Evolutionary conservation across 35 echinoderm and acorn worm genomes (phyloP), one percentile per base, ranked within the genome.

Genomic region (Apostichopus californicus): DNA sequence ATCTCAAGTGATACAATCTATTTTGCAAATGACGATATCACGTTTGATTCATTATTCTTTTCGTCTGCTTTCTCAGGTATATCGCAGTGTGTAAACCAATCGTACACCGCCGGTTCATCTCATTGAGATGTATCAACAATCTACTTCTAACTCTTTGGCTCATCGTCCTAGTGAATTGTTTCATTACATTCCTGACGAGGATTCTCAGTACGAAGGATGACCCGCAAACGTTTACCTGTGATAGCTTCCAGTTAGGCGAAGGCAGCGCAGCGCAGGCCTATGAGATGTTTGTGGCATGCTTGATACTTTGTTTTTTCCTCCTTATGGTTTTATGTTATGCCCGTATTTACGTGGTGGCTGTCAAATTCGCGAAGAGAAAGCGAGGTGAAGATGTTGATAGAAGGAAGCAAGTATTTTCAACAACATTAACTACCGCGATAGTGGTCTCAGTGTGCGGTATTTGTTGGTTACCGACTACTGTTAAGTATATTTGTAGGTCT

Each of bases 401-500:
- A 9, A 15, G 86, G 8, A 72, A 53, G 15, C 58, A 52, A 14
- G 22, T 73, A 54, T 2, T 89, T 12, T 89, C 86, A n/a, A 89
- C 86, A 18, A 89, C 86, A 14, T 3, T 53, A 28, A 89, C 86
- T 6, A 89, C 86, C 15, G 86, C 86, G 8, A 34, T 89, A 72
- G 63, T 89, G 10, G 68, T 89, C 2, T 8, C 18, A 0, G 34
- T 72, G 9, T 89, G 86, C 28, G 86, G 86, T 25, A 89, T 89
- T 26, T 89, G 61, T 12, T 89, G 86, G 86, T 54, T 89, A 28
- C 86, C 86, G 61, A 89, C 86, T 17, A 89, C 14, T 66, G 71
- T 89, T n/a, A 89, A 89, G 64, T 89, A 89, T 72, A 9, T 89
- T 15, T 89, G 86, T 64, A 25, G 86, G 63, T 18, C 86, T 5